These are phyloP conservation scores for Drosophila ambigua DNA, from an alignment of 1,140 invertebrate genomes.

Conservation along the genomic window DNA sequence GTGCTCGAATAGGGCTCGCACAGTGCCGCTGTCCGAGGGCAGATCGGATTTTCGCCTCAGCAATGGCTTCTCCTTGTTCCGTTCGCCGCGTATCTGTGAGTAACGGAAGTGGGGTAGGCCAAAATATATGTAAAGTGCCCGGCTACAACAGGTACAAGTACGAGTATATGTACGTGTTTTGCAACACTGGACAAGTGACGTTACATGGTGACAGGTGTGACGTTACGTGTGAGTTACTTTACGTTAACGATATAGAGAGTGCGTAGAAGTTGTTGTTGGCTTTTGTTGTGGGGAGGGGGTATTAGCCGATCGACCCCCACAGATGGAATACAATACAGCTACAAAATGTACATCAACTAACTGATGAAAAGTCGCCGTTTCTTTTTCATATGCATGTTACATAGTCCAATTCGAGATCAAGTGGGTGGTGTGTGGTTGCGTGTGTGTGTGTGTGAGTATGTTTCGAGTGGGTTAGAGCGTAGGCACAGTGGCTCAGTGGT, in stretches of 20 bases:
- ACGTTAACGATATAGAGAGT: conserved; percentile 28
- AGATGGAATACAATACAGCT: conserved; percentile 5
- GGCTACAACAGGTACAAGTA: conserved; percentile 8
- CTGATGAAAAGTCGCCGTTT: neutral
- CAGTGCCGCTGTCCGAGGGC: conserved; percentile 94
- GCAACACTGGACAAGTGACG: conserved; percentile 12
- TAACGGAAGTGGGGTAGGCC: conserved; percentile 56
- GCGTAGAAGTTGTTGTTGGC: neutral
- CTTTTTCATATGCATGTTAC: conserved; percentile 2
- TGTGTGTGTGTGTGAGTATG: neutral
- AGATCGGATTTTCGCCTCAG: conserved; percentile 97
- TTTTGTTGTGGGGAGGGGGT: conserved; percentile 1
- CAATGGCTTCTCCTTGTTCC: conserved; percentile 93
- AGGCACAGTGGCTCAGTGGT: no score
- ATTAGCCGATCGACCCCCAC: neutral
- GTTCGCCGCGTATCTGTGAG: conserved; percentile 78
- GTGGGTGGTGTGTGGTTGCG: neutral
- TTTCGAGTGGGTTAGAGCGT: neutral
- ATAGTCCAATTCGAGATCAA: conserved; percentile 4
- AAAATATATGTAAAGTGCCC: conserved; percentile 34
- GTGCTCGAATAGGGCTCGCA: conserved; percentile 95
- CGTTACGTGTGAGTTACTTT: conserved; percentile 26
- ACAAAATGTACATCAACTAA: conserved; percentile 13
- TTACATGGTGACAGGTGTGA: conserved; percentile 5
- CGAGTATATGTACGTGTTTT: conserved; percentile 3